A percentile compares a stretch with the other conserved stretches of the same genome.
These are phyloP conservation scores for Iselma pallidipennis DNA, from an alignment of 2,888 invertebrate genomes.

Conservation along the genomic window DNA sequence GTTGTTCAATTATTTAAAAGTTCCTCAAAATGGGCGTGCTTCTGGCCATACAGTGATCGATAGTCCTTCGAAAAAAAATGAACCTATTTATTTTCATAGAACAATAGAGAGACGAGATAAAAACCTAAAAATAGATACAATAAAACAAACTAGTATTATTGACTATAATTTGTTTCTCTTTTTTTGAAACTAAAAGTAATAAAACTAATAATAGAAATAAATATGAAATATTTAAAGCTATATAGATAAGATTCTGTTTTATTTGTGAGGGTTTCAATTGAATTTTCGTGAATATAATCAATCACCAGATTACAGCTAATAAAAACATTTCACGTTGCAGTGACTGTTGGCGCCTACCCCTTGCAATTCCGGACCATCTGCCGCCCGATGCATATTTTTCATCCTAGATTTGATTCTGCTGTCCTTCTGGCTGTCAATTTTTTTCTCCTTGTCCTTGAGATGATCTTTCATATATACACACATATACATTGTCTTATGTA, in stretches of 20 bases:
- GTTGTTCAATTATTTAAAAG: too few species aligned
- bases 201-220: too few species aligned
- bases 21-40: too few species aligned
- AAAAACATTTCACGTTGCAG: slow-evolving; percentile 57
- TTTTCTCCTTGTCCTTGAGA: slow-evolving; percentile 30
- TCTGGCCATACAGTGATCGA: too few species aligned
- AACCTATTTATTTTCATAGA: too few species aligned
- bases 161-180: too few species aligned
- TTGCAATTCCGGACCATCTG: slow-evolving; percentile 51
- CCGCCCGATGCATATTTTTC: slow-evolving; percentile 55
- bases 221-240: too few species aligned
- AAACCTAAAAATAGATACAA: too few species aligned
- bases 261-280: slow-evolving; percentile 33
- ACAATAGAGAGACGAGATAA: too few species aligned
- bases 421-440: slow-evolving; percentile 35
- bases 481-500: background rate
- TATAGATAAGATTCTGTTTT: slow-evolving; percentile 20
- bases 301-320: slow-evolving; percentile 58
- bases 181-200: too few species aligned
- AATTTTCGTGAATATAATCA: slow-evolving; percentile 53
- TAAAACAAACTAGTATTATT: too few species aligned
- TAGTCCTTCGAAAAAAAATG: too few species aligned
- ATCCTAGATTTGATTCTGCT: slow-evolving; percentile 50
- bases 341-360: slow-evolving; percentile 50
- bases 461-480: slow-evolving; percentile 14